Conservation (phyloP, 2,888 invertebrate species). For the Sicus ferrugineus region DNA sequence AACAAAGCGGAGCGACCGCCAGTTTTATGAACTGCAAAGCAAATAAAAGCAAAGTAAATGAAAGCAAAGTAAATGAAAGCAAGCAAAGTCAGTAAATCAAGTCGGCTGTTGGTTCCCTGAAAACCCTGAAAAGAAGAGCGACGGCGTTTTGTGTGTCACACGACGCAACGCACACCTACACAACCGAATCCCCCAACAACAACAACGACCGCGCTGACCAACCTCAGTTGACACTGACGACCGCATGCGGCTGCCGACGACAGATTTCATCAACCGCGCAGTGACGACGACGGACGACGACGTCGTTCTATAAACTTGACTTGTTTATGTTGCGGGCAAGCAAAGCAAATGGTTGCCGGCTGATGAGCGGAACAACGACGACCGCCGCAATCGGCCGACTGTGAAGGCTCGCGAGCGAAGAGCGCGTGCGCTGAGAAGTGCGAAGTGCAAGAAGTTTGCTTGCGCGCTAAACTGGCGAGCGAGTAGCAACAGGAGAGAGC, state of each 20-base stretch:
- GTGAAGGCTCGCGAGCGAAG: not conserved
- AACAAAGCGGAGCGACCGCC: no score
- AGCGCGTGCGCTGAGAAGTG: not conserved
- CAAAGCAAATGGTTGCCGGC: constrained; percentile 7
- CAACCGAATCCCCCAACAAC: no score
- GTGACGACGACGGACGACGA: not conserved
- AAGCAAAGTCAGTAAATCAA: not conserved
- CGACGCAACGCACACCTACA: not conserved
- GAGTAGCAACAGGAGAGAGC: no score
- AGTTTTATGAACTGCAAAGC: no score
- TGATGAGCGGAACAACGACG: not conserved
- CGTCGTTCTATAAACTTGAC: not conserved
- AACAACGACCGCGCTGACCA: not conserved
- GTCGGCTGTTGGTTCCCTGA: no score
- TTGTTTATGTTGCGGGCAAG: constrained; percentile 26
- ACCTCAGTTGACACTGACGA: not conserved
- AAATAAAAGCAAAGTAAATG: not conserved
- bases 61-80: not conserved
- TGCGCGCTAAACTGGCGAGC: no score
- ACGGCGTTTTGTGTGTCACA: no score
- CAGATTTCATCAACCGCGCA: not conserved
- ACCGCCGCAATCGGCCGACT: not conserved
- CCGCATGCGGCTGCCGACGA: no score
- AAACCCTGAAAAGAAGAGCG: not conserved
- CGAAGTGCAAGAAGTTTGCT: not conserved